phyloP scores from a whole-genome alignment of 2,113 vertebrate genomes.

The Podilymbus podiceps region DNA sequence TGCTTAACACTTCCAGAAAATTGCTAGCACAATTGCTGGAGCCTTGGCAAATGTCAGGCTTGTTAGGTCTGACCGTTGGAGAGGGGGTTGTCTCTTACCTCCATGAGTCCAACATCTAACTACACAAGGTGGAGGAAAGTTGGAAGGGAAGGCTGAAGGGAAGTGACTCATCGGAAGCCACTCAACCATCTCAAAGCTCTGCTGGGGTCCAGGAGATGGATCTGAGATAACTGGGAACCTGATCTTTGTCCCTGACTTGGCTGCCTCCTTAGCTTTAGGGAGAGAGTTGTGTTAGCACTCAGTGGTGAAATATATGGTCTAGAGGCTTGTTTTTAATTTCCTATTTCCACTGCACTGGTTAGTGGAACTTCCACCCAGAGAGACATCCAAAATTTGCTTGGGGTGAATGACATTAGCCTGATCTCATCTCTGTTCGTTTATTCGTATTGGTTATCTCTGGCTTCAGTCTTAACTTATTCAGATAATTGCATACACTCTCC shows the following conservation, averaged over 20 bases:
- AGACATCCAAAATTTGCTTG: slow-evolving; percentile 30
- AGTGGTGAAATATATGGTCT: slow-evolving; percentile 18
- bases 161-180: slow-evolving; percentile 11
- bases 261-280: slow-evolving; percentile 3
- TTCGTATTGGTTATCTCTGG: slow-evolving; percentile 10
- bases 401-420: slow-evolving; percentile 50
- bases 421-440: slow-evolving; percentile 48
- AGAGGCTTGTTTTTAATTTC: slow-evolving; percentile 57
- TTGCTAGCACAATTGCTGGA: neutral
- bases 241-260: slow-evolving; percentile 1
- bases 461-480: slow-evolving; percentile 15
- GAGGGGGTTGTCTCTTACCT: neutral
- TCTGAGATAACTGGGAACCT: slow-evolving; percentile 40
- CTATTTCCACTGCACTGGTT: slow-evolving; percentile 15
- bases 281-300: neutral
- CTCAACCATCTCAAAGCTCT: slow-evolving; percentile 16
- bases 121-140: neutral
- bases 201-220: neutral
- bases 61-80: neutral
- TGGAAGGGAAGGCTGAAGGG: neutral
- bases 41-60: neutral
- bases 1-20: slow-evolving; percentile 3
- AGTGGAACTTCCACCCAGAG: neutral
- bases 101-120: neutral
- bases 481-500: neutral